These are phyloP conservation scores for Herpailurus yagouaroundi DNA, from an alignment of 2,113 vertebrate species.

Conservation along the genomic window DNA sequence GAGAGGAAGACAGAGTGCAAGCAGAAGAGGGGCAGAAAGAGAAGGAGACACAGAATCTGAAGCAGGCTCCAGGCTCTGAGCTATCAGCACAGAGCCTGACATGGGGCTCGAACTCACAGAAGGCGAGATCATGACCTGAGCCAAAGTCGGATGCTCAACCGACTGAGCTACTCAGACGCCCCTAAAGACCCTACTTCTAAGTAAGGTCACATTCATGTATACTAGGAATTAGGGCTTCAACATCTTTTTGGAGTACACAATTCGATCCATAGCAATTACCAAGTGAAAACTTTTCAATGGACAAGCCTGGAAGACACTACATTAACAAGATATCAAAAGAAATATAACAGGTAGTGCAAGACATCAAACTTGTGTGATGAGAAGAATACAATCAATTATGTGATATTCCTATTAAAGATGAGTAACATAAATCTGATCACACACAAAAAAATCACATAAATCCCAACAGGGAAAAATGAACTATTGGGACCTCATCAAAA, in stretches of 20 bases:
- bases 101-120: too few species aligned
- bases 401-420: not conserved
- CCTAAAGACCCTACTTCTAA: not conserved
- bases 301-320: not conserved
- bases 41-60: too few species aligned
- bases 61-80: too few species aligned
- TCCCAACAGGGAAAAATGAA: not conserved
- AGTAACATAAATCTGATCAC: not conserved
- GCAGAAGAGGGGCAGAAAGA: too few species aligned
- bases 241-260: not conserved
- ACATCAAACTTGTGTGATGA: not conserved
- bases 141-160: too few species aligned
- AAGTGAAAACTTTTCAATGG: conserved; percentile 12
- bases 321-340: not conserved
- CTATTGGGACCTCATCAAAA: too few species aligned
- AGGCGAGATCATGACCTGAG: too few species aligned
- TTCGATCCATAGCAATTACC: not conserved
- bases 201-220: not conserved
- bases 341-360: not conserved
- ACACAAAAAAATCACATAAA: conserved; percentile 1
- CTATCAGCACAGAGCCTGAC: too few species aligned
- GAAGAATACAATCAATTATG: not conserved
- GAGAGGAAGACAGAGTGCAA: too few species aligned
- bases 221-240: not conserved
- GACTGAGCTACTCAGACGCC: too few species aligned